phyloP scores from a whole-genome alignment of 2,797 vertebrate species.

The Poecilia gillii region DNA sequence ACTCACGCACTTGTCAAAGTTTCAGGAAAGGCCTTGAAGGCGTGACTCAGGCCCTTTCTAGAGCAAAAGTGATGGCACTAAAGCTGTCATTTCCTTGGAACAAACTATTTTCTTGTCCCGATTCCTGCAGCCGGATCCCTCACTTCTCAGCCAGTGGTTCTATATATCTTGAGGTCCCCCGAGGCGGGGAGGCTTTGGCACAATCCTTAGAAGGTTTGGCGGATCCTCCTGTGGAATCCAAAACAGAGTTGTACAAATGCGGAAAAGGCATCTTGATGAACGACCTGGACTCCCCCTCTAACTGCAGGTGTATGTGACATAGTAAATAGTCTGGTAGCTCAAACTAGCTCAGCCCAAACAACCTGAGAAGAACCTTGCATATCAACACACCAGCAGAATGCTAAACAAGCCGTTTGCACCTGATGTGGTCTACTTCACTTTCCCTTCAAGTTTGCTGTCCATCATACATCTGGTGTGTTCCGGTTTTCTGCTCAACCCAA shows the following conservation, averaged over 20 bases:
- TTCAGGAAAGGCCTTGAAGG: neutral
- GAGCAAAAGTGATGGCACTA: neutral
- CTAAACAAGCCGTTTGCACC: neutral
- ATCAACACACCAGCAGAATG: neutral
- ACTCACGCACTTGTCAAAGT: neutral
- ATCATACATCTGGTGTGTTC: neutral
- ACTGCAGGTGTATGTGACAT: neutral
- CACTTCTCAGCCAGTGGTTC: neutral
- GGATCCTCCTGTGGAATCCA: neutral
- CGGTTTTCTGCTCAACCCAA: neutral
- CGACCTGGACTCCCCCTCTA: neutral
- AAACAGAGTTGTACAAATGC: neutral
- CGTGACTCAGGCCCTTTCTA: neutral
- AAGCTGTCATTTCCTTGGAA: neutral
- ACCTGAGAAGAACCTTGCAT: neutral
- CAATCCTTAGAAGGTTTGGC: neutral
- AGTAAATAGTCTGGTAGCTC: neutral
- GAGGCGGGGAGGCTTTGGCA: neutral
- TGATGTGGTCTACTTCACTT: neutral
- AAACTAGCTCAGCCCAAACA: neutral
- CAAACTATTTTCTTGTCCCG: neutral
- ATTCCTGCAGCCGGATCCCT: neutral
- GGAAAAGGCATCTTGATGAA: neutral
- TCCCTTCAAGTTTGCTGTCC: neutral
- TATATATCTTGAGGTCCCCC: neutral